A percentile compares a stretch with the other conserved stretches of the same genome.
Conservation (phyloP, 2,888 invertebrate genomes). For the Melieria crassipennis region DNA sequence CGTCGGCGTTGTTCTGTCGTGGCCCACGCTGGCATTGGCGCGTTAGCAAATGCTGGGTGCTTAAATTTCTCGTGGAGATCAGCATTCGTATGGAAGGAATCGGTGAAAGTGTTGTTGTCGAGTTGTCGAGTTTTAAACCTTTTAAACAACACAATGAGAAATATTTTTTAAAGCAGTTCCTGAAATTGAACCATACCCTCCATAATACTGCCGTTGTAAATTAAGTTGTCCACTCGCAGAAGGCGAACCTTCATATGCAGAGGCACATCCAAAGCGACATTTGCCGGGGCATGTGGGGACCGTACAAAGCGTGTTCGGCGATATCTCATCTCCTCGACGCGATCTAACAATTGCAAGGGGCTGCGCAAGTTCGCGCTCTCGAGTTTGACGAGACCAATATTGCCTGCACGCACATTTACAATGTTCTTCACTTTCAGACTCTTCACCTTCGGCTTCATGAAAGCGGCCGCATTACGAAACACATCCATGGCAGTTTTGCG, state of each 20-base stretch:
- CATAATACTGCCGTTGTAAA: slow-evolving; percentile 52
- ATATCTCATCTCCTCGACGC: slow-evolving; percentile 45
- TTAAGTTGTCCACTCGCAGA: slow-evolving; percentile 53
- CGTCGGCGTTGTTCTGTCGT: background rate
- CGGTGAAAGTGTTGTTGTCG: slow-evolving; percentile 15
- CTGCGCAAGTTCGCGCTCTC: slow-evolving; percentile 46
- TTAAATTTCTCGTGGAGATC: slow-evolving; percentile 47
- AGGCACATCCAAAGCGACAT: slow-evolving; percentile 13
- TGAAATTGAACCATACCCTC: slow-evolving; percentile 47
- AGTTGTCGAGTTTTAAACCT: slow-evolving; percentile 49
- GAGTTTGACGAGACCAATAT: slow-evolving; percentile 47
- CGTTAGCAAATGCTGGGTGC: slow-evolving; percentile 47
- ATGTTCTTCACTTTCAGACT: slow-evolving; percentile 36
- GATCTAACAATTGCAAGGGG: slow-evolving; percentile 51
- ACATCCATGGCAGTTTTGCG: slow-evolving; percentile 49
- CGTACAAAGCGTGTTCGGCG: slow-evolving; percentile 41
- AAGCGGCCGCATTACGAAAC: slow-evolving; percentile 43
- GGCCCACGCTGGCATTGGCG: slow-evolving; percentile 37
- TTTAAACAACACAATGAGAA: slow-evolving; percentile 19
- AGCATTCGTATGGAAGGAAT: slow-evolving; percentile 45
- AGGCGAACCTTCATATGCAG: slow-evolving; percentile 45
- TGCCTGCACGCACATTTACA: slow-evolving; percentile 41
- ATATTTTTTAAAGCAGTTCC: background rate
- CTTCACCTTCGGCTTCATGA: slow-evolving; percentile 30
- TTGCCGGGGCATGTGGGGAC: slow-evolving; percentile 15